Base-by-base conservation (phyloP, 1,140 invertebrate genomes). In the Orius laevigatus region DNA sequence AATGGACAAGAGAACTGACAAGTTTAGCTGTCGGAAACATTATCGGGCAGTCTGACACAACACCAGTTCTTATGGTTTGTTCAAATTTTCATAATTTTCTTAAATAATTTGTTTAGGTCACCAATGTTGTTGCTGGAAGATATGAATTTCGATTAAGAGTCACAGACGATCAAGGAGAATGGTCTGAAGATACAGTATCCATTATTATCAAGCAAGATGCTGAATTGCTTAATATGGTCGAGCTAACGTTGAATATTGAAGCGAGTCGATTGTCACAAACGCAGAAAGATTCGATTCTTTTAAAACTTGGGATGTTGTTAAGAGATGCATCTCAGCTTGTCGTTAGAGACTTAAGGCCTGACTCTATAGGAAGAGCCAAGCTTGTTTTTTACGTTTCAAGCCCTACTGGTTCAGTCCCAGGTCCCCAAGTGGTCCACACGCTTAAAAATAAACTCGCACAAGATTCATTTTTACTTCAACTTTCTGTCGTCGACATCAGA, bases 61-160 rank as follows among this genome's bases (percentile, higher is more conserved):
- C 77, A 15, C 70, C 84, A 1, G 65, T 87, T n/a, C 66, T 89
- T 50, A 81, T 85, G 73, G 77, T 88, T 63, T 63, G 63, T 11
- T 31, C 25, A 12, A 41, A 33, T 52, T 36, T 45, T 39, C 32
- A 1, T 46, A 36, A 5, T 46, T 53, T 35, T 46, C 43, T 11
- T 50, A 4, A 38, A n/a, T 42, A 49, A 51, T 60, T 58, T 43
- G 60, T 70, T 45, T 63, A 87, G 79, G 61, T 92, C 25, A 81
- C 79, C 38, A 80, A 91, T 62, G 68, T 94, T 19, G 77, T 90
- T 49, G 74, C 82, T 5, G 90, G 92, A 0, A 73, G 78, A 53
- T 96, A 95, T 58, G 74, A 87, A 1, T 96, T 93, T 58, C 80
- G 78, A 57, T 66, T 95, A 25, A 87, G 79, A 49, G 89, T 95